A percentile compares a stretch with the other conserved stretches of the same genome.
Conservation (phyloP, 2,113 vertebrate species). For the Phyllostomus discolor region DNA sequence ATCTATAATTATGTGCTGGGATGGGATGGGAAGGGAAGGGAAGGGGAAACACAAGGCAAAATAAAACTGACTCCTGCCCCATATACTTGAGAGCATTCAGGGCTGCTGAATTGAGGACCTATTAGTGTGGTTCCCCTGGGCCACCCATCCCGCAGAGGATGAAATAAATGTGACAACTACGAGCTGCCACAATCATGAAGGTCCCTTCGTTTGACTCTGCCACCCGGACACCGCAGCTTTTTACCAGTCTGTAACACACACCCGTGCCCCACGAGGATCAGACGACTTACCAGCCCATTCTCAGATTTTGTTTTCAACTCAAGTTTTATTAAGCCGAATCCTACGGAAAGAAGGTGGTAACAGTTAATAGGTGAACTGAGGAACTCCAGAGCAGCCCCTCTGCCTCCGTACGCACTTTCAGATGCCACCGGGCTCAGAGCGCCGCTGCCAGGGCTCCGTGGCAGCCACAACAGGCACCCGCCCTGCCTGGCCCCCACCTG, state of each 20-base stretch:
- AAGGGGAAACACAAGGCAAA: not conserved
- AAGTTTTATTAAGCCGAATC: slow-evolving; percentile 96
- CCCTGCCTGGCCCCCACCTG: not conserved
- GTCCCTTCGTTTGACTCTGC: not conserved
- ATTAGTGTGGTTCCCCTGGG: not conserved
- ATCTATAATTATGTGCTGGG: no score
- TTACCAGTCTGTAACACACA: not conserved
- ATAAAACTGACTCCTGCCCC: not conserved
- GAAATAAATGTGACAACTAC: not conserved
- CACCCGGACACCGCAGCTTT: not conserved
- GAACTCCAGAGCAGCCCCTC: not conserved
- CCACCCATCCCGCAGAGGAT: not conserved
- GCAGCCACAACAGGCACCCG: not conserved
- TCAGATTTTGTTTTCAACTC: slow-evolving; percentile 98
- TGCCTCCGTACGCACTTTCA: not conserved
- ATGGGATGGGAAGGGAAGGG: no score
- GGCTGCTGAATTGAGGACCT: not conserved
- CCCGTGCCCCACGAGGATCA: accelerated
- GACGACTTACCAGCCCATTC: slow-evolving; percentile 94
- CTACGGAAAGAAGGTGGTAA: slow-evolving; percentile 77
- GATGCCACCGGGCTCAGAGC: not conserved
- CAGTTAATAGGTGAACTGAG: not conserved
- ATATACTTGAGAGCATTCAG: not conserved
- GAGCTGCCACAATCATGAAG: not conserved
- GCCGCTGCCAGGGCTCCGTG: not conserved